Base-by-base conservation (phyloP, 2,888 invertebrate genomes). In the Leucozona laternaria region DNA sequence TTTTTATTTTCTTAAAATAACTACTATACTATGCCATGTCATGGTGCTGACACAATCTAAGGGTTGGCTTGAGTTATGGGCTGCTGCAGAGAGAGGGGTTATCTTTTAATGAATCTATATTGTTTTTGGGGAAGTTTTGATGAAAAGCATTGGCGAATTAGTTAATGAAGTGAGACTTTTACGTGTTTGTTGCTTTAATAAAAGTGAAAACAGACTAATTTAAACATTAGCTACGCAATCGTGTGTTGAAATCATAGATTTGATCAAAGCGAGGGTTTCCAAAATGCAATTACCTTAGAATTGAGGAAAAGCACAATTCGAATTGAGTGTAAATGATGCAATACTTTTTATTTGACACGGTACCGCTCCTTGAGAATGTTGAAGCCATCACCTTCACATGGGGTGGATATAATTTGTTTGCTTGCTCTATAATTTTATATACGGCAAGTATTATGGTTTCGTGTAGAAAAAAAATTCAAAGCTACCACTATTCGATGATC, bases 41-140 rank as follows among this genome's bases (percentile, higher is more conserved):
- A n/a, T 40, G 34, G 48, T 57, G 17, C 68, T 73, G 83, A 79
- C 75, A 83, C 43, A 70, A 70, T 70, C 70, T 70, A 34, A 37
- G 78, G 83, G 79, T 75, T 79, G 79, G 70, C 48, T 25, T 84
- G 71, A 83, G 62, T 83, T 64, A 83, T 83, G 48, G 20, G 40
- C 37, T 50, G 10, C 13, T 28, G 2, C 5, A 13, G n/a, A 11
- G n/a, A 11, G 22, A 50, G 68, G 50, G 50, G 8, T 5, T 4
- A 28, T 11, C n/a, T 37, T 48, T 37, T 70, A 71, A 70, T 78
- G 78, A 72, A 62, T 71, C 45, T 48, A 6, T 66, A 20, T 64
- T 64, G 25, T 22, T 28, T 53, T 11, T 45, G 34, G 57, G 55
- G 15, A 45, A 37, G 20, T 55, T 53, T 66, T 64, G 70, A 76